phyloP scores from a whole-genome alignment of 2,888 invertebrate species.

The Epinotia nisella region DNA sequence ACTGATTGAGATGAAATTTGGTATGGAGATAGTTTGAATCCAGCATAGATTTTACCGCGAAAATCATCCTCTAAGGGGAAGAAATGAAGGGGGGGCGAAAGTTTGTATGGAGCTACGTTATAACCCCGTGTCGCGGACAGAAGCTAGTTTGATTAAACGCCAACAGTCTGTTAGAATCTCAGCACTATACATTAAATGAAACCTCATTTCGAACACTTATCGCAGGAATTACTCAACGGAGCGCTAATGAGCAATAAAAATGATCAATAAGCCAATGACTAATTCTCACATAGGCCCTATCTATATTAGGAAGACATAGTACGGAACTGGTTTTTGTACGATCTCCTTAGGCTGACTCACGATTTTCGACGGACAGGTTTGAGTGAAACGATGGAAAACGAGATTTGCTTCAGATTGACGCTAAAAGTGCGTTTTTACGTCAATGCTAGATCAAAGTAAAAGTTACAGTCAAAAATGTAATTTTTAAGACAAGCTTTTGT shows the following conservation, averaged over 20 bases:
- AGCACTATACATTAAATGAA: conserved; percentile 11
- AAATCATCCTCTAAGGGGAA: no score
- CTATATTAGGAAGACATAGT: conserved; percentile 49
- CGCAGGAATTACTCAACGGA: conserved; percentile 11
- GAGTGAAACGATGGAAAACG: conserved; percentile 34
- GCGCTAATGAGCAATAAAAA: conserved; percentile 36
- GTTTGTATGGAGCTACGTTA: no score
- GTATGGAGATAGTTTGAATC: no score
- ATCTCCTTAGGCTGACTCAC: conserved; percentile 55
- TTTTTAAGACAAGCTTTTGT: no score
- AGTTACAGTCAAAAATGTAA: no score
- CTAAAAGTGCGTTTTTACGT: background rate
- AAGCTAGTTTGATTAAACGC: no score
- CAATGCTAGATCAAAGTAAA: background rate
- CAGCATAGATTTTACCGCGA: no score
- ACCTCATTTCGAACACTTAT: conserved; percentile 32
- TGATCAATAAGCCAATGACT: conserved; percentile 41
- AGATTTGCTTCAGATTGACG: conserved; percentile 2
- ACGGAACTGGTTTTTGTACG: conserved; percentile 65
- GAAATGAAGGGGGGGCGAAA: no score
- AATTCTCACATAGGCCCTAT: conserved; percentile 40
- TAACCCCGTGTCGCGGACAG: no score
- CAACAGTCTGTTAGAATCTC: background rate
- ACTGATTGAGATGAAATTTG: no score
- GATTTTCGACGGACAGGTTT: conserved; percentile 53